These are phyloP conservation scores for Drosophila cyrtoloma DNA, from an alignment of 2,888 invertebrate species.

Conservation along the genomic window DNA sequence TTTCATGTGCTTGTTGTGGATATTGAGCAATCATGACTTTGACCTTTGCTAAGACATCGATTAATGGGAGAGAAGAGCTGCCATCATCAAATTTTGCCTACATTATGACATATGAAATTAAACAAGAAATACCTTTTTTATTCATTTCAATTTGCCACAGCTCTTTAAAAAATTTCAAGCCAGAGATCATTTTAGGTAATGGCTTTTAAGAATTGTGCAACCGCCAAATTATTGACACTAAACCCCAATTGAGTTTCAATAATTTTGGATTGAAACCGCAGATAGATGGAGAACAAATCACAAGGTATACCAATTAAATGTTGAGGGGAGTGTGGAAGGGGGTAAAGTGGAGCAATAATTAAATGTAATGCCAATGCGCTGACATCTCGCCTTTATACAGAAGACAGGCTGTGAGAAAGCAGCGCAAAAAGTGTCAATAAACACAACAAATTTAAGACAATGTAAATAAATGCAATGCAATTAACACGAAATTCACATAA, in stretches of 20 bases:
- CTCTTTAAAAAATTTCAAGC: background rate
- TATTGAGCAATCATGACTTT: constrained; percentile 56
- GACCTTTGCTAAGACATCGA: constrained; percentile 58
- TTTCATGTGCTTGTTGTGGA: constrained; percentile 10
- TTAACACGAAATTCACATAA: constrained; percentile 79
- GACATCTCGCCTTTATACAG: constrained; percentile 25
- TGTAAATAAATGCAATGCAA: constrained; percentile 74
- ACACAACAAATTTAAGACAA: constrained; percentile 69
- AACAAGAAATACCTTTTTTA: background rate
- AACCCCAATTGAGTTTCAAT: constrained; percentile 43
- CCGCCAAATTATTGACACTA: constrained; percentile 8
- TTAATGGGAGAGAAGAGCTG: constrained; percentile 42
- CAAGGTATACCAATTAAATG: constrained; percentile 38
- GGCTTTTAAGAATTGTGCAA: background rate
- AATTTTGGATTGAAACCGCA: constrained; percentile 11
- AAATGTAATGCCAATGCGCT: constrained; percentile 46
- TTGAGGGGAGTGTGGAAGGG: constrained; percentile 6
- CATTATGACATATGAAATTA: background rate
- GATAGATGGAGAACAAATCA: constrained; percentile 33
- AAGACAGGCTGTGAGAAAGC: constrained; percentile 68
- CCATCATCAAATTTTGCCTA: background rate
- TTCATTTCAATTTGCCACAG: background rate
- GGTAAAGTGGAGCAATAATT: constrained; percentile 25
- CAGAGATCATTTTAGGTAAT: background rate
- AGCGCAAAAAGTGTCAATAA: constrained; percentile 52